These are phyloP conservation scores for Anniella stebbinsi DNA, from an alignment of 2,797 vertebrate species.

Conservation along the genomic window DNA sequence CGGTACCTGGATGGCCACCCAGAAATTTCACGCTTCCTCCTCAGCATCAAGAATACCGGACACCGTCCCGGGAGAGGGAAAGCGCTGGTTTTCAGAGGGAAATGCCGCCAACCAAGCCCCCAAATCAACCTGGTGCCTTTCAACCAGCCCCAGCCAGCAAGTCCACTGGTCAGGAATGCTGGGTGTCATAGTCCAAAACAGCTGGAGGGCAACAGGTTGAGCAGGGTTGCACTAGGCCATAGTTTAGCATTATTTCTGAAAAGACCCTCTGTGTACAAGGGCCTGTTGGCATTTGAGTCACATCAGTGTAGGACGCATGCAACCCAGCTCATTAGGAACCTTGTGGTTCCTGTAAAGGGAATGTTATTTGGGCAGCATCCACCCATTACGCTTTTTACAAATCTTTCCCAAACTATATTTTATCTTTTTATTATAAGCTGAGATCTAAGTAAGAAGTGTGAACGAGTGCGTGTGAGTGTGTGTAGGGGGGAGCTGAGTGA, in stretches of 20 bases:
- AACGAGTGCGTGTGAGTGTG: constrained; percentile 2
- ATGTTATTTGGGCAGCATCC: constrained; percentile 49
- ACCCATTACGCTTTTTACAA: constrained; percentile 30
- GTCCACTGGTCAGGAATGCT: no score
- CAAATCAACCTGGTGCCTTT: no score
- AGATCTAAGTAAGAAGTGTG: constrained; percentile 30
- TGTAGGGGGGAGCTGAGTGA: constrained; percentile 24
- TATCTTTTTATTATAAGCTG: constrained; percentile 32
- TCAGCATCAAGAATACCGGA: no score
- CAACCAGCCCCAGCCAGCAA: no score
- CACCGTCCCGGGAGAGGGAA: no score
- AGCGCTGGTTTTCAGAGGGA: no score
- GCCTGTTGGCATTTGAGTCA: constrained; percentile 38
- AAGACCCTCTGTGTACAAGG: constrained; percentile 16
- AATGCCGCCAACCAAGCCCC: no score
- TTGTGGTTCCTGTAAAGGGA: constrained; percentile 48
- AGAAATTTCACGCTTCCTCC: no score
- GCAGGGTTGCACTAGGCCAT: background rate
- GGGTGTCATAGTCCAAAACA: no score
- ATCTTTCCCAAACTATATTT: constrained; percentile 27
- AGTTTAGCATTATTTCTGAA: background rate
- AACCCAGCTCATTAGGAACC: constrained; percentile 59
- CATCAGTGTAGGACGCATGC: constrained; percentile 50
- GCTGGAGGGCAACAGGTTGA: no score
- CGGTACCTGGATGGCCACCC: no score